phyloP scores from a whole-genome alignment of 2,797 vertebrate species.

The Danio choprae region DNA sequence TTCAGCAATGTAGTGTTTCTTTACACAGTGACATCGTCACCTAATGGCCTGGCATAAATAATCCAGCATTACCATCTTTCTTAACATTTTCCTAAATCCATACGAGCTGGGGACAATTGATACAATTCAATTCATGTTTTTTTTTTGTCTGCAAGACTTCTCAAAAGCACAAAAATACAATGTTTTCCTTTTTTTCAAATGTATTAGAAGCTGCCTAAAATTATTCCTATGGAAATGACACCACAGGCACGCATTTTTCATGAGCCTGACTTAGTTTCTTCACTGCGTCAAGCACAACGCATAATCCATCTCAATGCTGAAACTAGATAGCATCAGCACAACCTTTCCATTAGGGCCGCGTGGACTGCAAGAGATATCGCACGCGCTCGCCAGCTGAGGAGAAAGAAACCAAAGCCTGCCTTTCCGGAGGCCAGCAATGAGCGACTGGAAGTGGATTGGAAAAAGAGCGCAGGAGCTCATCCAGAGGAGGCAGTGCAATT shows the following conservation, averaged over 20 bases:
- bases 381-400: constrained; percentile 45
- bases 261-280: neutral
- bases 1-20: no score
- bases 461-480: constrained; percentile 56
- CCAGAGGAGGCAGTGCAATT: constrained; percentile 63
- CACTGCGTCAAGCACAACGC: constrained; percentile 31
- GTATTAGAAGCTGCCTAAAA: no score
- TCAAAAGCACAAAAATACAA: no score
- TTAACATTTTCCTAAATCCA: no score
- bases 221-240: neutral
- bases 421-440: constrained; percentile 58
- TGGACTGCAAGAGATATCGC: constrained; percentile 41
- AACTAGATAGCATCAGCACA: constrained; percentile 46
- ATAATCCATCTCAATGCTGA: neutral
- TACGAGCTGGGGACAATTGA: no score
- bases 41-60: no score
- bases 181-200: no score
- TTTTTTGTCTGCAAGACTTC: no score
- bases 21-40: no score
- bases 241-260: neutral
- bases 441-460: constrained; percentile 70
- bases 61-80: no score
- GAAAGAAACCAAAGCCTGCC: constrained; percentile 59
- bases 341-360: constrained; percentile 41
- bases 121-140: no score